Percentiles rank a stretch among this genome's conserved stretches.
These are phyloP conservation scores for Chrysogorgia sp. DNA, from an alignment of 92 coral and sea anemone species.

Conservation along the genomic window DNA sequence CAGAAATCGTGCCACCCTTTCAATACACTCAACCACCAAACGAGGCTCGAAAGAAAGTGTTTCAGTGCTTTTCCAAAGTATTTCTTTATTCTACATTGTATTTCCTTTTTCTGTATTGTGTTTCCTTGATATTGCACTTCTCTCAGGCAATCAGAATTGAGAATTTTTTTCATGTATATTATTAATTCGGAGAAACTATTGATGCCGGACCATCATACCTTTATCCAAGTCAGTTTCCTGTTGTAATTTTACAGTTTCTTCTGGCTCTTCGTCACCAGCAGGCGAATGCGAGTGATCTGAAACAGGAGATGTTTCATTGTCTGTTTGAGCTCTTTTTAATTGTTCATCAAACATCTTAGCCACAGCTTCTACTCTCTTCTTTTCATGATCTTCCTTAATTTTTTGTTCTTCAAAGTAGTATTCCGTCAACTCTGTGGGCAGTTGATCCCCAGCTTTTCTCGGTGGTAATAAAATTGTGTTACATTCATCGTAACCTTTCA, in stretches of 20 bases:
- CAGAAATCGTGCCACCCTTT: no score
- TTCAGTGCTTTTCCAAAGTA: no score
- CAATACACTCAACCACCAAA: no score
- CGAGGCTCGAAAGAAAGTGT: no score
- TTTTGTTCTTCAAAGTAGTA: slow-evolving; percentile 81
- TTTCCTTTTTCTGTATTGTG: no score
- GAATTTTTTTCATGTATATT: no score
- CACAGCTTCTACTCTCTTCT: slow-evolving; percentile 78
- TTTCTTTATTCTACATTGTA: no score
- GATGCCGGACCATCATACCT: no score
- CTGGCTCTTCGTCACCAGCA: neutral
- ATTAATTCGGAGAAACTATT: no score
- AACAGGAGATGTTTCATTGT: slow-evolving; percentile 1
- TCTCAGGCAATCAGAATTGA: no score
- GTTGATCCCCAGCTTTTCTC: slow-evolving; percentile 82
- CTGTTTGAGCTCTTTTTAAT: slow-evolving; percentile 8
- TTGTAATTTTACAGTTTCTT: neutral
- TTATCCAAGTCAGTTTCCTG: slow-evolving; percentile 17
- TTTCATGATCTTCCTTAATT: slow-evolving; percentile 85
- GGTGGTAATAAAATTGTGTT: slow-evolving; percentile 96
- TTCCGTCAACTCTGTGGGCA: slow-evolving; percentile 78
- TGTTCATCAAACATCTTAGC: slow-evolving; percentile 67
- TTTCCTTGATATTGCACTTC: no score
- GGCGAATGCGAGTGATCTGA: slow-evolving; percentile 2
- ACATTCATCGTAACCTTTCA: slow-evolving; percentile 98